Conservation (phyloP, 1,140 invertebrate species). For the Neodiprion fabricii region DNA sequence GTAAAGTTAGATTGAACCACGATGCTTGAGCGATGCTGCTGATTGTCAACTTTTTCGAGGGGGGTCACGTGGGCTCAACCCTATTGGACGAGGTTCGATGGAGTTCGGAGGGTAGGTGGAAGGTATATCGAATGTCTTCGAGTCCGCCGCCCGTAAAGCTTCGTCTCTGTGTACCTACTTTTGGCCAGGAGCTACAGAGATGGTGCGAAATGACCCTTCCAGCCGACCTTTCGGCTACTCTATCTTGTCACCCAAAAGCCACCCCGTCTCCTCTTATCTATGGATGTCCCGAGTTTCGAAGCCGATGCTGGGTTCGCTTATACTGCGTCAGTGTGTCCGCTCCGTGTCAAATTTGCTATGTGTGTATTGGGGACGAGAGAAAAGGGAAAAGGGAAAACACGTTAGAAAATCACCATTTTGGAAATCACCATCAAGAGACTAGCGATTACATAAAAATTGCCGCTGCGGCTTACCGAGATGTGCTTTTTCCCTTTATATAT, state of each 20-base stretch:
- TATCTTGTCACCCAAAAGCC: background rate
- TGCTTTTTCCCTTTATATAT: too few relatives aligned
- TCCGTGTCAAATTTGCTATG: too few relatives aligned
- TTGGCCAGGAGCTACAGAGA: background rate
- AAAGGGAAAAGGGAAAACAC: too few relatives aligned
- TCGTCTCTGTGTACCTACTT: background rate
- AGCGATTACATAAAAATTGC: too few relatives aligned
- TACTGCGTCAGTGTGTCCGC: too few relatives aligned
- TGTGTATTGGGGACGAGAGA: too few relatives aligned
- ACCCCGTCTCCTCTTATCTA: too few relatives aligned
- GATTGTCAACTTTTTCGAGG: conserved; percentile 1
- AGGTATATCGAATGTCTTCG: background rate
- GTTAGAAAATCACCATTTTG: too few relatives aligned
- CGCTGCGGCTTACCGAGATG: too few relatives aligned
- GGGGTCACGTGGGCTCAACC: background rate
- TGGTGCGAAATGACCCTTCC: background rate
- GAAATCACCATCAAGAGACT: too few relatives aligned
- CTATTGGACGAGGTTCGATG: background rate
- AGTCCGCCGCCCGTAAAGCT: background rate
- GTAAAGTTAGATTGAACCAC: background rate
- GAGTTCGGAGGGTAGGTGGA: background rate
- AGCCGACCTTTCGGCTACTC: background rate
- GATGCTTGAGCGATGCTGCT: background rate
- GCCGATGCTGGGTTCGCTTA: too few relatives aligned
- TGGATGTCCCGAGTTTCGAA: too few relatives aligned